These are phyloP conservation scores for Machimus atricapillus DNA, from an alignment of 2,888 invertebrate species.

Conservation along the genomic window DNA sequence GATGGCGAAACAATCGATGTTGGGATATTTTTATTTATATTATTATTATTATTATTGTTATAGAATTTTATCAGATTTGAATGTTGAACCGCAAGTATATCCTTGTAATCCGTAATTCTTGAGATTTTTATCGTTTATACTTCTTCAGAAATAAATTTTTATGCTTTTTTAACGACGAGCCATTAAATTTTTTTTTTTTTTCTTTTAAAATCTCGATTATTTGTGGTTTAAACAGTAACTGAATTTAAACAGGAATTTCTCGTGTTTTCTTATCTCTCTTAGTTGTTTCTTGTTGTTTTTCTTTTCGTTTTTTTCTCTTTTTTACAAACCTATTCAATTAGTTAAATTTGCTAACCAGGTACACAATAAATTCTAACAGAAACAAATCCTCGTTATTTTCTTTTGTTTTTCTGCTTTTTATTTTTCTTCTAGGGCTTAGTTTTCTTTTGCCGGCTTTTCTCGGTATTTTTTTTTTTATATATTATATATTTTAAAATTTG, in stretches of 20 bases:
- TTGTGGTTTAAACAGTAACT: not conserved
- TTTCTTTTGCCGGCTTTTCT: not conserved
- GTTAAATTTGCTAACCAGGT: slow-evolving; percentile 41
- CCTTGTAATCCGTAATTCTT: slow-evolving; percentile 34
- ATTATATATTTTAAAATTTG: too few species aligned
- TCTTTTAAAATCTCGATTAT: not conserved
- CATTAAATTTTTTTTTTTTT: not conserved
- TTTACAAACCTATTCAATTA: not conserved
- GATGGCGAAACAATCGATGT: not conserved
- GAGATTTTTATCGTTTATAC: not conserved
- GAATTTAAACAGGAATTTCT: not conserved
- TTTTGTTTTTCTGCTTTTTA: not conserved
- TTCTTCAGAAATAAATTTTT: not conserved
- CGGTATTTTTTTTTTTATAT: too few species aligned
- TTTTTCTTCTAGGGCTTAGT: not conserved
- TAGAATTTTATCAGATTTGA: slow-evolving; percentile 38
- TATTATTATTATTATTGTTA: not conserved
- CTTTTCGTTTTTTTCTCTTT: not conserved
- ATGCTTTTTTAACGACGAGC: not conserved
- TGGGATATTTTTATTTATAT: not conserved
- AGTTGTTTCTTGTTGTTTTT: not conserved
- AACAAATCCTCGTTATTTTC: not conserved
- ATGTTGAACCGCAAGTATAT: slow-evolving; percentile 39
- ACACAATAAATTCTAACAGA: slow-evolving; percentile 23
- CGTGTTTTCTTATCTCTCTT: not conserved